phyloP scores from a whole-genome alignment of 2,113 vertebrate species.

The Hyaena hyaena region DNA sequence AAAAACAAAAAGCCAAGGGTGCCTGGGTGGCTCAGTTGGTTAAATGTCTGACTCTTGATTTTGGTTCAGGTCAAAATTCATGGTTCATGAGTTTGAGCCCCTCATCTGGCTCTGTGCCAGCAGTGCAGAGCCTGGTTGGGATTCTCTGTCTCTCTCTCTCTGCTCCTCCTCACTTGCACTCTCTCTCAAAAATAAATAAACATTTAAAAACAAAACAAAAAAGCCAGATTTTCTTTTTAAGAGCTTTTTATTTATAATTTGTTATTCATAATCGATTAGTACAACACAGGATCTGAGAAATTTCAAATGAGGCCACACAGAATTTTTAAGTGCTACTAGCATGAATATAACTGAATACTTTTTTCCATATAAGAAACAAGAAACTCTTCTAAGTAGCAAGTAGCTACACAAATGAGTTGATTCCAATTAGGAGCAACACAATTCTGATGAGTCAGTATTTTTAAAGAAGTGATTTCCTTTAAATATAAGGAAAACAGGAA shows the following conservation, averaged over 20 bases:
- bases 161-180: too few species aligned
- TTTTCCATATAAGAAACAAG: constrained; percentile 47
- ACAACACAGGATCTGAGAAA: constrained; percentile 52
- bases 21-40: too few species aligned
- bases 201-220: neutral
- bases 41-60: too few species aligned
- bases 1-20: neutral
- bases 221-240: constrained; percentile 5
- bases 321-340: constrained; percentile 27
- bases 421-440: constrained; percentile 16
- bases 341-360: constrained; percentile 6
- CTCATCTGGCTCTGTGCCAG: too few species aligned
- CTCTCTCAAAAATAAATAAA: too few species aligned
- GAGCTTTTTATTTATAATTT: constrained; percentile 72
- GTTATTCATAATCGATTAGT: constrained; percentile 47
- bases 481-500: constrained; percentile 61
- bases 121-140: too few species aligned
- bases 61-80: too few species aligned
- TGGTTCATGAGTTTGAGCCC: too few species aligned
- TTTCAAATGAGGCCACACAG: constrained; percentile 24
- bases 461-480: constrained; percentile 53
- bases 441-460: constrained; percentile 28
- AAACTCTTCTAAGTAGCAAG: constrained; percentile 39
- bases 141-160: too few species aligned
- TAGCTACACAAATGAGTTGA: constrained; percentile 36